Percentiles rank a stretch among this genome's conserved stretches.
phyloP scores from a whole-genome alignment of 2,113 vertebrate genomes.

The Eclectus roratus region DNA sequence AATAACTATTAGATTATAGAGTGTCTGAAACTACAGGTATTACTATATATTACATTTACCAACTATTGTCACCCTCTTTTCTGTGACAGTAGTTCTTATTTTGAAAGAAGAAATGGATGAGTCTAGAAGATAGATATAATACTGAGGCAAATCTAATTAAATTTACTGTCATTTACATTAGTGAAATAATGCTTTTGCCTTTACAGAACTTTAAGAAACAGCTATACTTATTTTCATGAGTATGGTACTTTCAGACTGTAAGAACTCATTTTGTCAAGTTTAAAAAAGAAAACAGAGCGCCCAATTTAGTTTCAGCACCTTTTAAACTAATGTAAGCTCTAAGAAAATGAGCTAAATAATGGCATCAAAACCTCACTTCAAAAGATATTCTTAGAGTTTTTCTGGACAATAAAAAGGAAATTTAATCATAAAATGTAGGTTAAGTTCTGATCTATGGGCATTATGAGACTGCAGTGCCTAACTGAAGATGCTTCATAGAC shows the following conservation, averaged over 20 bases:
- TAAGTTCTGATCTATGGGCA: not conserved
- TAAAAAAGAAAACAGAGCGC: not conserved
- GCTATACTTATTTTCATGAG: not conserved
- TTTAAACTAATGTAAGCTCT: not conserved
- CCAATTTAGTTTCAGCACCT: not conserved
- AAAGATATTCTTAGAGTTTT: not conserved
- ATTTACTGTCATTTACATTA: not conserved
- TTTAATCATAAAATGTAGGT: not conserved
- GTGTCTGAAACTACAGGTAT: not conserved
- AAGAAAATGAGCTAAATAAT: not conserved
- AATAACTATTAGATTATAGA: not conserved
- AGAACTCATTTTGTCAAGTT: not conserved
- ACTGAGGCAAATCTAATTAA: not conserved
- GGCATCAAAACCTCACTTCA: not conserved
- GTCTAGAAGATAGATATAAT: not conserved
- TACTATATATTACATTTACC: not conserved
- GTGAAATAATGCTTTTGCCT: not conserved
- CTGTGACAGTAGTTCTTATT: not conserved
- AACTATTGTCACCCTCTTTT: not conserved
- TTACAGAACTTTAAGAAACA: not conserved
- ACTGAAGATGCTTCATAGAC: not conserved
- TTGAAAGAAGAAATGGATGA: not conserved
- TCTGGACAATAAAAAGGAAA: not conserved
- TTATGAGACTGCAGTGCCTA: not conserved
- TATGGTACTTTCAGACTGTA: not conserved